phyloP scores from a whole-genome alignment of 2,113 vertebrate genomes.

The Calypte anna region DNA sequence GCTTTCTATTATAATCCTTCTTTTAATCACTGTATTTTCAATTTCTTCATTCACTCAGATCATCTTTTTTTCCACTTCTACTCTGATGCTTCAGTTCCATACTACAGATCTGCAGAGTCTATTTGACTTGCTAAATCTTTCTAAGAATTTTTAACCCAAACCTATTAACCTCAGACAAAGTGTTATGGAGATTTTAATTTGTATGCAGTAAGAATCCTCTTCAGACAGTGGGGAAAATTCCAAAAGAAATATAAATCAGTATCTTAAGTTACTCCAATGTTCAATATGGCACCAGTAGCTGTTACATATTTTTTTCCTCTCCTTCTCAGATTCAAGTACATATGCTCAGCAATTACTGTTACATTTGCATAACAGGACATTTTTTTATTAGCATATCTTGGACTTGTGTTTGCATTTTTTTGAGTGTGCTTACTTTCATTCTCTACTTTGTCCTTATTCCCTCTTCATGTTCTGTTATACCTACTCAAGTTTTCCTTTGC shows the following conservation, averaged over 20 bases:
- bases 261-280: slow-evolving; percentile 43
- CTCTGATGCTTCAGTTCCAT: background rate
- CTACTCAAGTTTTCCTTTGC: background rate
- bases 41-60: background rate
- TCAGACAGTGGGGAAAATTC: background rate
- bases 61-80: background rate
- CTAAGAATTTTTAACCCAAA: background rate
- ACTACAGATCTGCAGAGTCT: background rate
- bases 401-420: slow-evolving; percentile 57
- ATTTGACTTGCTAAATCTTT: slow-evolving; percentile 33
- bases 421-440: slow-evolving; percentile 31
- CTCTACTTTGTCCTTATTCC: background rate
- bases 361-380: slow-evolving; percentile 49
- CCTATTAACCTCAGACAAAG: slow-evolving; percentile 27
- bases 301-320: slow-evolving; percentile 34
- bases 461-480: background rate
- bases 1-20: background rate
- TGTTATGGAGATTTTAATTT: slow-evolving; percentile 5
- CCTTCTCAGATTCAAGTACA: slow-evolving; percentile 56
- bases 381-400: slow-evolving; percentile 66
- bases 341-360: slow-evolving; percentile 69
- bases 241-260: slow-evolving; percentile 47
- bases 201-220: background rate
- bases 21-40: background rate
- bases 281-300: slow-evolving; percentile 47